A percentile compares a stretch with the other conserved stretches of the same genome.
phyloP scores from a whole-genome alignment of 2,797 vertebrate species.

The Amphiprion clarkii region DNA sequence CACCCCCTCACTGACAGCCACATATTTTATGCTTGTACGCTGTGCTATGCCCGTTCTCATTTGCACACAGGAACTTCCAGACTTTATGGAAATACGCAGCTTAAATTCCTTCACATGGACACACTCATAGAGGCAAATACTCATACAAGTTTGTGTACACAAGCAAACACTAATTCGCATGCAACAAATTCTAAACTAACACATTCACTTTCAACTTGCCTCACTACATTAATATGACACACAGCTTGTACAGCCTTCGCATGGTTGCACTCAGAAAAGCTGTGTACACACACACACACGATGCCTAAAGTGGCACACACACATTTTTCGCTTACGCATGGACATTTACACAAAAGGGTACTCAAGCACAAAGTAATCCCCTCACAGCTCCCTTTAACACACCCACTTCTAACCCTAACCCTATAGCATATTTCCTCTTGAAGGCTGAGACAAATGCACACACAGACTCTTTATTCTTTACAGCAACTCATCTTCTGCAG shows the following conservation, averaged over 20 bases:
- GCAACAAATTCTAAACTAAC: constrained; percentile 45
- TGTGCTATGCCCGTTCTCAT: constrained; percentile 13
- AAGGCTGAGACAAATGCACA: constrained; percentile 47
- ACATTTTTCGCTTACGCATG: constrained; percentile 57
- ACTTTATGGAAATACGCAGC: constrained; percentile 31
- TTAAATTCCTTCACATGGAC: constrained; percentile 54
- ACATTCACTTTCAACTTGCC: constrained; percentile 49
- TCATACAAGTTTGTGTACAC: constrained; percentile 44
- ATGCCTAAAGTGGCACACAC: constrained; percentile 23
- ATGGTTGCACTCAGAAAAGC: constrained; percentile 62
- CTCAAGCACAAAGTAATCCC: constrained; percentile 67
- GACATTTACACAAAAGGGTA: constrained; percentile 71
- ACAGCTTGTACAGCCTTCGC: constrained; percentile 50
- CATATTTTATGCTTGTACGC: constrained; percentile 6
- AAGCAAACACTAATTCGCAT: constrained; percentile 46
- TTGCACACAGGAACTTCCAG: constrained; percentile 27
- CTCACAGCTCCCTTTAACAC: constrained; percentile 23
- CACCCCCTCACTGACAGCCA: not conserved
- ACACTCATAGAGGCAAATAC: constrained; percentile 44
- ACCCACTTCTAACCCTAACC: constrained; percentile 42
- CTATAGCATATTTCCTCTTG: constrained; percentile 46
- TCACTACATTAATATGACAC: constrained; percentile 49
- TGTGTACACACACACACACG: constrained; percentile 39
- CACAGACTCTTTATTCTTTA: constrained; percentile 38
- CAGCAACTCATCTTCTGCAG: constrained; percentile 44